Base-by-base conservation (phyloP, 2,113 vertebrate genomes). In the Acrocephalus kingi region DNA sequence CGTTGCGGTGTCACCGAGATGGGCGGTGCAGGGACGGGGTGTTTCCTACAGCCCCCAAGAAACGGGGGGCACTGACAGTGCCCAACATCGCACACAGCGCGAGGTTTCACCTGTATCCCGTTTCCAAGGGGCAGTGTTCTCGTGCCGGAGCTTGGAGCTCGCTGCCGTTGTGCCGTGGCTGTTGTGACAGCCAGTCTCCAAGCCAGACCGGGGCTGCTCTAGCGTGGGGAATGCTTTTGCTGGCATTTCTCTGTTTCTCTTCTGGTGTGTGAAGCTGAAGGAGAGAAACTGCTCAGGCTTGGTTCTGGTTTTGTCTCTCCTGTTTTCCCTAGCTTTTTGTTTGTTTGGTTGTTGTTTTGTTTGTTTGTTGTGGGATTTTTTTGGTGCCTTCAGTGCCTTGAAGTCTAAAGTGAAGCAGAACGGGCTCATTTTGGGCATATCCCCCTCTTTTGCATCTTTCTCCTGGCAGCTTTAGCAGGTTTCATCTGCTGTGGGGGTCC, bases 61-160 rank as follows among this genome's bases (percentile, higher is more conserved):
- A 35, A 2, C 0, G 2, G 4, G 22, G 48, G 27, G 10, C 11
- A 1, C 41, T 3, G 54, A 3, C 56, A 8, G 35, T 41, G 77
- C 49, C 43, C 2, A 8, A 8, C 24, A 0, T 10, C 0, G 1
- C 10, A 0, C 39, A 0, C 16, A 7, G 22, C 1, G 1, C 0
- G 5, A 25, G 66, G n/a, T 48, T 72, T 64, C 62, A 13, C 69
- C 69, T 9, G 20, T 8, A 1, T 56, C 23, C 0, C 4, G 4
- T 83, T 88, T 58, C 56, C 43, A 8, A 10, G 45, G n/a, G 49
- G 35, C 80, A 37, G 66, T 17, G 37, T 52, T 43, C 35, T 37
- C 1, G 0, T 1, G 4, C 4, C 0, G 21, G 46, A 88, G 49
- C 52, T 43, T 12, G n/a, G 66, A 82, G 33, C 62, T 72, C 20